These are phyloP conservation scores for Drosophila hydei DNA, from an alignment of 1,140 invertebrate genomes.

Conservation along the genomic window DNA sequence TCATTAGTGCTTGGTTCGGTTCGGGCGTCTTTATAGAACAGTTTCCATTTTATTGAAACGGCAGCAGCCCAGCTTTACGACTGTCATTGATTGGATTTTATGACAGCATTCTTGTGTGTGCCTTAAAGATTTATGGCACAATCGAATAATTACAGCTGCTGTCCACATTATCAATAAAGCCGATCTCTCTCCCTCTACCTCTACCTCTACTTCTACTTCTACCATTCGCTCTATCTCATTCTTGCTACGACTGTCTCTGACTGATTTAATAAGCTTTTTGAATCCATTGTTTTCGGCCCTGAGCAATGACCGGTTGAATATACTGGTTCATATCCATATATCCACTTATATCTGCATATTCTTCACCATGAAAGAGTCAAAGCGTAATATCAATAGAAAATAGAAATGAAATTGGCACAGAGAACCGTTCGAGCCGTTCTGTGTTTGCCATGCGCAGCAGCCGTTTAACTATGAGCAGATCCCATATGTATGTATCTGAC, in stretches of 20 bases:
- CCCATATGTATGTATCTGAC: constrained; percentile 38
- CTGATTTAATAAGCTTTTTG: too few relatives aligned
- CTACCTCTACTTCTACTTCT: background rate
- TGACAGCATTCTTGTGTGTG: constrained; percentile 21
- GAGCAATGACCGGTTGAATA: constrained; percentile 32
- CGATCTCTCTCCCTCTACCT: background rate
- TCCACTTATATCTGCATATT: constrained; percentile 32
- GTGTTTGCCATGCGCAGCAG: constrained; percentile 22
- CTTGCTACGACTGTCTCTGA: too few relatives aligned
- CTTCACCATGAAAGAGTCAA: constrained; percentile 19
- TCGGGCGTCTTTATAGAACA: constrained; percentile 17
- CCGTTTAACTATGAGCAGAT: constrained; percentile 16
- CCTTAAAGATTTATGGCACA: constrained; percentile 25
- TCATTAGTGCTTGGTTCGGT: constrained; percentile 13
- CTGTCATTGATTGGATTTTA: constrained; percentile 34
- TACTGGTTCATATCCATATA: constrained; percentile 7
- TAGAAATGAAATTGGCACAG: constrained; percentile 55
- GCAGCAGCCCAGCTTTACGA: constrained; percentile 22
- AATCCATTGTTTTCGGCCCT: constrained; percentile 12
- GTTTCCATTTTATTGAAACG: background rate
- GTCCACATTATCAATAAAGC: constrained; percentile 3
- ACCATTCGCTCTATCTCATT: too few relatives aligned
- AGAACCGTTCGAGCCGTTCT: constrained; percentile 54
- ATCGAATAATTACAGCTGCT: constrained; percentile 21
- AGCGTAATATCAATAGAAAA: constrained; percentile 10